Evolutionary conservation across 2,888 invertebrate genomes (phyloP).

Genomic region (Drosophila hamatofila): DNA sequence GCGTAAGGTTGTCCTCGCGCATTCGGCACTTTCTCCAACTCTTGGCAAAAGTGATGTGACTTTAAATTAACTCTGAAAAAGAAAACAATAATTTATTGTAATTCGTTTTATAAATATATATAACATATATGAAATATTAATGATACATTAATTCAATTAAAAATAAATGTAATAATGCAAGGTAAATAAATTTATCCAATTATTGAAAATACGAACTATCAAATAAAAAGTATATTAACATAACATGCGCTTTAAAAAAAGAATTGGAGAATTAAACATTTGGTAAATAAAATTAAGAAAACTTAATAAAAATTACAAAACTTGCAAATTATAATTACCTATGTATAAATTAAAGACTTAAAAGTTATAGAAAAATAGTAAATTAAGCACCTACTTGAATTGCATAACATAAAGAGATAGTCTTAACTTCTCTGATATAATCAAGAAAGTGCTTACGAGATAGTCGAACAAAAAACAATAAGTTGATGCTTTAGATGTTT

Average conservation of each 20-base stretch:
- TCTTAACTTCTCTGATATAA: background rate
- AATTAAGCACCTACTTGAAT: too few species aligned
- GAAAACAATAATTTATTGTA: too few species aligned
- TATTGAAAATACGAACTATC: background rate
- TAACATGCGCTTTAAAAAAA: background rate
- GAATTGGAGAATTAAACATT: too few species aligned
- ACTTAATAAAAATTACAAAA: background rate
- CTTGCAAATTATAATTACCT: background rate
- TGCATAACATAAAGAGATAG: too few species aligned
- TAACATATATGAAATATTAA: background rate
- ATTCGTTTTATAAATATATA: too few species aligned
- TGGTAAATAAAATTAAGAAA: background rate
- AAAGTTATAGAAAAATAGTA: too few species aligned
- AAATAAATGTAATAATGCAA: background rate
- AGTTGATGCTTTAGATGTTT: background rate
- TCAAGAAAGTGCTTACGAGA: background rate
- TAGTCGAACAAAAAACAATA: background rate
- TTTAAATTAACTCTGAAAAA: background rate
- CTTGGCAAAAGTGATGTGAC: background rate
- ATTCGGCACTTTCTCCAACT: slow-evolving; percentile 8
- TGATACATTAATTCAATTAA: background rate
- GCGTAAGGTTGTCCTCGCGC: slow-evolving; percentile 53
- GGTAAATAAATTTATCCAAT: too few species aligned
- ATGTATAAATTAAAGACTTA: too few species aligned
- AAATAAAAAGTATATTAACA: background rate